Conservation (phyloP, 35 echinoderm and acorn worm genomes). For the Ophioderma brevispina region DNA sequence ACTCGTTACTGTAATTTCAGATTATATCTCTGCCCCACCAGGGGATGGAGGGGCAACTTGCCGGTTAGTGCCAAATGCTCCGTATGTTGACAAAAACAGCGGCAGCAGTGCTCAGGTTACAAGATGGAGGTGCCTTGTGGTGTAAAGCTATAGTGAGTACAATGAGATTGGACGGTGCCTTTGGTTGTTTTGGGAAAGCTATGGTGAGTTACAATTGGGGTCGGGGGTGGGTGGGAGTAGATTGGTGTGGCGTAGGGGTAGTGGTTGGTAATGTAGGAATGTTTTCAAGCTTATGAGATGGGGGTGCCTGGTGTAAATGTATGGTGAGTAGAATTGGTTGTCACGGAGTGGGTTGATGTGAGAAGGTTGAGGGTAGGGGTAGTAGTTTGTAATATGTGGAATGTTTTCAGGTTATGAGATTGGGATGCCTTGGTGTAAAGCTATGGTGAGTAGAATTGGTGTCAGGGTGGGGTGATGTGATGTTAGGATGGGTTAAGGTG, state of each 20-base stretch:
- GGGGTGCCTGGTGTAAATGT: neutral
- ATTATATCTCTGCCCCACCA: slow-evolving; percentile 95
- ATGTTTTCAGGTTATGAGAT: neutral
- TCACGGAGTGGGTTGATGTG: too few relatives aligned
- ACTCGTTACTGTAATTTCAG: too few relatives aligned
- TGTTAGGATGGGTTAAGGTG: too few relatives aligned
- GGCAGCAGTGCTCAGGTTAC: slow-evolving; percentile 91
- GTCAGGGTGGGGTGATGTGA: too few relatives aligned
- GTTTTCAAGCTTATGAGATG: neutral
- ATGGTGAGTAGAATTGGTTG: too few relatives aligned
- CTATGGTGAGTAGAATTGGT: neutral
- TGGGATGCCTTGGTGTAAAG: neutral
- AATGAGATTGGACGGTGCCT: slow-evolving; percentile 28
- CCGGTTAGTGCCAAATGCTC: slow-evolving; percentile 98
- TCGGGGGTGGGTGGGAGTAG: neutral
- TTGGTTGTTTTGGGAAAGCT: slow-evolving; percentile 50
- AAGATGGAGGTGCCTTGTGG: slow-evolving; percentile 92
- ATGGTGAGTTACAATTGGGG: slow-evolving; percentile 15
- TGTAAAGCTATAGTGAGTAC: slow-evolving; percentile 92
- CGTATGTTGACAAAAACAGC: slow-evolving; percentile 96
- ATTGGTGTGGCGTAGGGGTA: neutral
- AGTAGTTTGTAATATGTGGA: too few relatives aligned
- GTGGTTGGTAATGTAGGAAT: neutral
- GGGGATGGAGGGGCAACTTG: slow-evolving; percentile 94
- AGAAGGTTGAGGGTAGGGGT: too few relatives aligned